Evolutionary conservation across 2,113 vertebrate genomes (phyloP).

Genomic region (Otis tarda): DNA sequence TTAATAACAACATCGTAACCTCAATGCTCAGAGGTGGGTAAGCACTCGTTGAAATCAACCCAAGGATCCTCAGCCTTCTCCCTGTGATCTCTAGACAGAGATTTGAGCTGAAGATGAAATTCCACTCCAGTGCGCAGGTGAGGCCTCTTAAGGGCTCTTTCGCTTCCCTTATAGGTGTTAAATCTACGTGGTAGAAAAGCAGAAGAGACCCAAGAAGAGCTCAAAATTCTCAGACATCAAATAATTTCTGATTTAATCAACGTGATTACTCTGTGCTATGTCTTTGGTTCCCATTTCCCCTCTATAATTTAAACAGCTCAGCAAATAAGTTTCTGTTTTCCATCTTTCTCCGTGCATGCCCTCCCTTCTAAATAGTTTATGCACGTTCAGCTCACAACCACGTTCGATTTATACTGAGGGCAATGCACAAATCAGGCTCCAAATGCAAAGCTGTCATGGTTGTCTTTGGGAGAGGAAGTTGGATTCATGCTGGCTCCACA

Average conservation of each 20-base stretch:
- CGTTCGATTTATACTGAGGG: not conserved
- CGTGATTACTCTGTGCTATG: accelerated
- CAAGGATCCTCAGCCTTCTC: not conserved
- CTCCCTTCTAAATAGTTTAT: not conserved
- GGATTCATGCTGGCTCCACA: not conserved
- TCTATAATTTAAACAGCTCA: not conserved
- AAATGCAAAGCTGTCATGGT: not conserved
- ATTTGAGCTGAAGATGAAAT: not conserved
- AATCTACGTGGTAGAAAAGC: not conserved
- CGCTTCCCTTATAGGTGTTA: not conserved
- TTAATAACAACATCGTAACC: not conserved
- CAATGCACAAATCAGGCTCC: not conserved
- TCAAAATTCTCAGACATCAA: not conserved
- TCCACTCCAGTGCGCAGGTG: not conserved
- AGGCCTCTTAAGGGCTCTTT: not conserved
- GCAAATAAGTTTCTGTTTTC: not conserved
- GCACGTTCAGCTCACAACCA: not conserved
- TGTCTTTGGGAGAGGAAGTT: not conserved
- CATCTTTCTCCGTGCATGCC: not conserved
- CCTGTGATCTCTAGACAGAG: not conserved
- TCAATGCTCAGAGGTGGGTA: not conserved
- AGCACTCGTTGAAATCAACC: not conserved
- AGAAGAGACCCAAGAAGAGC: not conserved
- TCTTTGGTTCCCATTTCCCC: not conserved
- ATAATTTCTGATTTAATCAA: not conserved